Base-by-base conservation (phyloP, 2,888 invertebrate genomes). In the Aromia moschata region DNA sequence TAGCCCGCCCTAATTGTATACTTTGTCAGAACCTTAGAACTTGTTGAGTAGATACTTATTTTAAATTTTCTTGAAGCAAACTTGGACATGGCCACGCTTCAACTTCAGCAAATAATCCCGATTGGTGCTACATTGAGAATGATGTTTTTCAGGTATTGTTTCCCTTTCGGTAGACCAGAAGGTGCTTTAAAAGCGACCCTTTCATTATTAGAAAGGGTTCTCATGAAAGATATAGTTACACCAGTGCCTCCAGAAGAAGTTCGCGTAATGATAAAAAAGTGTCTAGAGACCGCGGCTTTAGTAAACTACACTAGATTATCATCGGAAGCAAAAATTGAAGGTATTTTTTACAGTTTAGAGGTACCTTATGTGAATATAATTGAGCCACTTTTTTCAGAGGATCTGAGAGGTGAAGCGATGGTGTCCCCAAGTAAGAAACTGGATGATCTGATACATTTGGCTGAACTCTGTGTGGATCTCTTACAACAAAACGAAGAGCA, bases 401-500 rank as follows among this genome's bases (percentile, higher is more conserved):
- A 92, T 77, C 81, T 92, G 47, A 85, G 90, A 77, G 92, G 93
- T 15, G 94, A 95, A 80, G 87, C 87, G 40, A 87, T 91, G 81
- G 91, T 93, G 54, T 88, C 93, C 17, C 92, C 95, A 4, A 89
- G 90, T 56, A 94, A 94, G 83, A 94, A 95, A 79, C 84, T 99
- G 47, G 98, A 99, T 80, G 98, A 98, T 80, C 86, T 99, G 56
- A 96, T 98, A 75, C 96, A 95, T 79, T 87, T 99, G 69, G 96
- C 98, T 10, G 98, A 99, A 80, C 86, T 98, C 41, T 99, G 99
- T 83, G 98, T 99, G 52, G 99, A 99, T 81, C 87, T 99, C 36
- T 83, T 99, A 65, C 98, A 98, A 82, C 98, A 99, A 83, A 99
- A 99, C 80, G 98, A 99, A 84, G 99, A 99, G 82, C 98, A 99